Evolutionary conservation across 2,888 invertebrate genomes (phyloP).

Genomic region (Hirtodrosophila alboralis): DNA sequence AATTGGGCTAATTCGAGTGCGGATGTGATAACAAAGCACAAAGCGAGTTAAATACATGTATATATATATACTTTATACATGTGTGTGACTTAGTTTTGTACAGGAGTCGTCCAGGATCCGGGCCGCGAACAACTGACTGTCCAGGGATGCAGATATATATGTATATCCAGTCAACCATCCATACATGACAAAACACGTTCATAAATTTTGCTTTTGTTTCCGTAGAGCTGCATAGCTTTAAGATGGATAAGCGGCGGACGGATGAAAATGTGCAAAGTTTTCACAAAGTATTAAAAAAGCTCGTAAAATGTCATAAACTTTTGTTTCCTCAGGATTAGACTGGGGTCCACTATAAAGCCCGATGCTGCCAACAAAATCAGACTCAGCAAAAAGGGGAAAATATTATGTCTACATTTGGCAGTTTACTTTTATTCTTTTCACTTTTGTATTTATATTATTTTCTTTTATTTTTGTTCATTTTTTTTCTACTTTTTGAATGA

Average conservation of each 20-base stretch:
- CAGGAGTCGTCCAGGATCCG: neutral
- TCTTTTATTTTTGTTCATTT: neutral
- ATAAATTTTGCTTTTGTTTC: constrained; percentile 66
- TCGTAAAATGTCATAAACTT: constrained; percentile 75
- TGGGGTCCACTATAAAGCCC: constrained; percentile 49
- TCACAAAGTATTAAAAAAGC: constrained; percentile 76
- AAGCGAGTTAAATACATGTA: constrained; percentile 15
- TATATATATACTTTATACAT: neutral
- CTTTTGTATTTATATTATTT: constrained; percentile 21
- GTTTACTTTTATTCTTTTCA: constrained; percentile 43
- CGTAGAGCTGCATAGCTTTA: constrained; percentile 52
- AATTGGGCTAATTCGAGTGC: constrained; percentile 10
- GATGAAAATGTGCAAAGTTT: constrained; percentile 67
- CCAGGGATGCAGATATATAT: constrained; percentile 12
- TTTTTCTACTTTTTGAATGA: constrained; percentile 34
- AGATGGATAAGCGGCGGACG: constrained; percentile 63
- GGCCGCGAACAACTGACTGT: too few species aligned
- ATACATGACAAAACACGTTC: constrained; percentile 67
- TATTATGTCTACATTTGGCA: constrained; percentile 52
- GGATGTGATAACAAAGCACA: constrained; percentile 20
- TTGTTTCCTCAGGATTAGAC: constrained; percentile 69
- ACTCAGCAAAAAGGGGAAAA: constrained; percentile 39
- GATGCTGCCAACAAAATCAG: constrained; percentile 13
- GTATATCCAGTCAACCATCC: constrained; percentile 31
- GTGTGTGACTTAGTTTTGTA: neutral